Conservation (phyloP, 2,888 invertebrate species). For the Microplitis deprimator region DNA sequence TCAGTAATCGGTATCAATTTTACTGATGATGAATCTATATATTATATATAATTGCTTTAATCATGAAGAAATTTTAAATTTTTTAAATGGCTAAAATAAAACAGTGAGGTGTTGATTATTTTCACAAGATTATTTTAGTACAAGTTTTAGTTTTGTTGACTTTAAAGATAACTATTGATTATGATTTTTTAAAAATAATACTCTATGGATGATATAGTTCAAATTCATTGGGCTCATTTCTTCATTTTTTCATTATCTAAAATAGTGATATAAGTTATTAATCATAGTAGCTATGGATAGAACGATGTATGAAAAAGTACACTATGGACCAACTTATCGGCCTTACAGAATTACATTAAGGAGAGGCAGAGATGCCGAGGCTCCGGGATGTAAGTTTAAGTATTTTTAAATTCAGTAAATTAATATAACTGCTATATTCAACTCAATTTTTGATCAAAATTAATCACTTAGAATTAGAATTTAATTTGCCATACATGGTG, state of each 20-base stretch:
- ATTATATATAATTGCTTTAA: not conserved
- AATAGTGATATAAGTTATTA: not conserved
- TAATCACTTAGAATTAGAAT: too few relatives aligned
- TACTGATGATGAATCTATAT: not conserved
- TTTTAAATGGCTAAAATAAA: not conserved
- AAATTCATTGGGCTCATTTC: too few relatives aligned
- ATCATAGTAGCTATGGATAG: slow-evolving; percentile 79
- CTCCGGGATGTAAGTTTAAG: slow-evolving; percentile 87
- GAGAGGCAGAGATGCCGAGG: slow-evolving; percentile 77
- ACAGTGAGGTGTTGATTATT: too few relatives aligned
- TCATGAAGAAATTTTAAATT: not conserved
- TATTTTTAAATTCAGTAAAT: slow-evolving; percentile 19
- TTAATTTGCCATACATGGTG: too few relatives aligned
- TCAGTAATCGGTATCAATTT: not conserved
- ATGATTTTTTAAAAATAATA: too few relatives aligned
- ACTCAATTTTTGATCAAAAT: too few relatives aligned
- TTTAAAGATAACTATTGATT: not conserved
- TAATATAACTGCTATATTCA: not conserved
- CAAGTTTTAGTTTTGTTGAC: not conserved
- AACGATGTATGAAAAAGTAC: slow-evolving; percentile 91
- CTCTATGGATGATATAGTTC: too few relatives aligned
- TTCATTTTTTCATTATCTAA: not conserved
- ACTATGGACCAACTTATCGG: slow-evolving; percentile 84
- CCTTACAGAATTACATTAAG: slow-evolving; percentile 88
- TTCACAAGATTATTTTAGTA: not conserved